A percentile compares a stretch with the other conserved stretches of the same genome.
Evolutionary conservation across 1,140 invertebrate genomes (phyloP).

Genomic region (Scylla paramamosain): DNA sequence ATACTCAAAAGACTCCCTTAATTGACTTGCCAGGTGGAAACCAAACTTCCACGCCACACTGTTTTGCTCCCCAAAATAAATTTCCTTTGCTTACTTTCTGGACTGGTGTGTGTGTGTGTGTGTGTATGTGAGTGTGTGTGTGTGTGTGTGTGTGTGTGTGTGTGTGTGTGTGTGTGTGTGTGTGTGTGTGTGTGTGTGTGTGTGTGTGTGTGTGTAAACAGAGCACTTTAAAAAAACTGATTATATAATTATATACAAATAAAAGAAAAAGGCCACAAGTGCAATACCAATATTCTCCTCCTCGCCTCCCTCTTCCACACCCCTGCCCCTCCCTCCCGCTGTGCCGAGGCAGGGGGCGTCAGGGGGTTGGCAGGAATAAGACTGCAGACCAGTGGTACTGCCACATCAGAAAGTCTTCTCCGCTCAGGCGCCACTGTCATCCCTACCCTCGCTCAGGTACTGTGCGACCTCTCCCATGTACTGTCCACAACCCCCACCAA

Average conservation of each 20-base stretch:
- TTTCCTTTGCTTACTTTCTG: no score
- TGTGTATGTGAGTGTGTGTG: no score
- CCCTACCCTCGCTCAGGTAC: neutral
- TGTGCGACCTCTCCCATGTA: neutral
- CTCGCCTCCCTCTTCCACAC: neutral
- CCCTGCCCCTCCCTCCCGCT: neutral
- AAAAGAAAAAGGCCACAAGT: no score
- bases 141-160: no score
- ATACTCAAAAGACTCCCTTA: no score
- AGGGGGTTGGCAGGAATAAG: neutral
- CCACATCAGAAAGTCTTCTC: neutral
- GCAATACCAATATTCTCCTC: neutral
- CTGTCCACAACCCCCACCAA: no score
- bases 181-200: slow-evolving; percentile 7
- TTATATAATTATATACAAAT: neutral
- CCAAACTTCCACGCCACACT: no score
- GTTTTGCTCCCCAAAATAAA: no score
- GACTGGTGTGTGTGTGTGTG: no score
- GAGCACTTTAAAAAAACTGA: neutral
- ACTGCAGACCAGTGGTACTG: neutral
- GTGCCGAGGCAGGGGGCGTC: neutral
- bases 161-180: no score
- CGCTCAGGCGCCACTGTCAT: neutral
- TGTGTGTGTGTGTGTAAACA: neutral
- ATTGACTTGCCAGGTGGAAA: no score